Percentiles rank a stretch among this genome's conserved stretches.
Conservation (phyloP, 2,113 vertebrate species). For the Aramus guarauna region DNA sequence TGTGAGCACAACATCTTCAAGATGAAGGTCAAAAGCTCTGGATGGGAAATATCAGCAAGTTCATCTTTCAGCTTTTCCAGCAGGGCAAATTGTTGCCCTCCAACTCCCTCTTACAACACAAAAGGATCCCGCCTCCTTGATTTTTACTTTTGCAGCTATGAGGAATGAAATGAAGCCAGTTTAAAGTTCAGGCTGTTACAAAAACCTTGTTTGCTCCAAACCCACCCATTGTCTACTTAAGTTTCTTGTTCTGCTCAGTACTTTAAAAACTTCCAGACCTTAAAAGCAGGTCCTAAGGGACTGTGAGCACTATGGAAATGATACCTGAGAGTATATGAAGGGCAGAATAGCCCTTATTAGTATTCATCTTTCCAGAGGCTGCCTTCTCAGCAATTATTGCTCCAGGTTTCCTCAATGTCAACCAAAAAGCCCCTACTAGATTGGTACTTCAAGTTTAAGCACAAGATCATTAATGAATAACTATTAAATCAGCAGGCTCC, state of each 20-base stretch:
- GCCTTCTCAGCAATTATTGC: background rate
- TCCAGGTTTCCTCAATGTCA: background rate
- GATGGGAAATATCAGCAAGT: background rate
- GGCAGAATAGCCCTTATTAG: background rate
- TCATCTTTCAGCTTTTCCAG: background rate
- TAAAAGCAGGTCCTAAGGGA: background rate
- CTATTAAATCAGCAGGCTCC: background rate
- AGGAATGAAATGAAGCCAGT: background rate
- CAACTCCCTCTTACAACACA: background rate
- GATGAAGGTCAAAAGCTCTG: background rate
- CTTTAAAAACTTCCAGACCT: background rate
- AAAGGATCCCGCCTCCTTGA: background rate
- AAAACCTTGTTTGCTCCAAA: background rate
- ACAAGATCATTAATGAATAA: conserved; percentile 25
- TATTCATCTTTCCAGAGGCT: background rate
- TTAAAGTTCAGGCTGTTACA: background rate
- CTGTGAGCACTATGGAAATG: background rate
- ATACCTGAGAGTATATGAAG: background rate
- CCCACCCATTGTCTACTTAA: background rate
- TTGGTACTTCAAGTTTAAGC: background rate
- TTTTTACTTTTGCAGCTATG: background rate
- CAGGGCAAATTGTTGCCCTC: background rate
- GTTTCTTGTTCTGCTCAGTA: background rate
- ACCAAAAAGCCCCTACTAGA: background rate
- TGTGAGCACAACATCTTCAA: background rate